These are phyloP conservation scores for Apodemia zela DNA, from an alignment of 2,888 invertebrate genomes.

Conservation along the genomic window DNA sequence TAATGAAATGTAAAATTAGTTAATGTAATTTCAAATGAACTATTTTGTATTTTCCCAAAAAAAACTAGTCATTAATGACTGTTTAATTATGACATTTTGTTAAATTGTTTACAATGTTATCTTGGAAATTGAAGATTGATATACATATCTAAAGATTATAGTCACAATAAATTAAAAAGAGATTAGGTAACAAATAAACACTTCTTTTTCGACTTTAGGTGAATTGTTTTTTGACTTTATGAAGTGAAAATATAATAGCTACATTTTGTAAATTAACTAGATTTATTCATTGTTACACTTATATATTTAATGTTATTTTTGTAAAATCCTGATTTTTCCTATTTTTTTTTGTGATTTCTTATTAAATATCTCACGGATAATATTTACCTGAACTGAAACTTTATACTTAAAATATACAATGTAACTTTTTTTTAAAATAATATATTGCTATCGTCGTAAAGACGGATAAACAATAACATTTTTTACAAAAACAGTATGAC, in stretches of 20 bases:
- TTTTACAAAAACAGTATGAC: too few species aligned
- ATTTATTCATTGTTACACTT: too few species aligned
- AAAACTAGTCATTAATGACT: constrained; percentile 2
- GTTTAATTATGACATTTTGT: neutral
- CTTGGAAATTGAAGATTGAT: neutral
- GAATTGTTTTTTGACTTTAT: neutral
- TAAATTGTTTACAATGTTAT: neutral
- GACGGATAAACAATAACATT: too few species aligned
- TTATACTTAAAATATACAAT: too few species aligned
- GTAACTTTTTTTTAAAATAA: too few species aligned
- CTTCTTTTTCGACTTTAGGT: neutral
- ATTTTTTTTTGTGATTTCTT: too few species aligned
- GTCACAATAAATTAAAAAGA: neutral
- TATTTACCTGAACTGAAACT: too few species aligned
- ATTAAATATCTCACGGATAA: too few species aligned
- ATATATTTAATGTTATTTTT: neutral
- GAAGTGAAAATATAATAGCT: neutral
- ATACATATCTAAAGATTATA: neutral
- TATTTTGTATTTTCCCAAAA: constrained; percentile 10
- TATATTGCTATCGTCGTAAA: too few species aligned
- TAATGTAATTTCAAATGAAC: constrained; percentile 4
- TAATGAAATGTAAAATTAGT: constrained; percentile 4
- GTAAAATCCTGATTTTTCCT: too few species aligned
- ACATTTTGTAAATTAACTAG: neutral
- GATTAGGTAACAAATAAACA: neutral